A percentile compares a stretch with the other conserved stretches of the same genome.
phyloP scores from a whole-genome alignment of 2,888 invertebrate genomes.

The Odiellus spinosus region DNA sequence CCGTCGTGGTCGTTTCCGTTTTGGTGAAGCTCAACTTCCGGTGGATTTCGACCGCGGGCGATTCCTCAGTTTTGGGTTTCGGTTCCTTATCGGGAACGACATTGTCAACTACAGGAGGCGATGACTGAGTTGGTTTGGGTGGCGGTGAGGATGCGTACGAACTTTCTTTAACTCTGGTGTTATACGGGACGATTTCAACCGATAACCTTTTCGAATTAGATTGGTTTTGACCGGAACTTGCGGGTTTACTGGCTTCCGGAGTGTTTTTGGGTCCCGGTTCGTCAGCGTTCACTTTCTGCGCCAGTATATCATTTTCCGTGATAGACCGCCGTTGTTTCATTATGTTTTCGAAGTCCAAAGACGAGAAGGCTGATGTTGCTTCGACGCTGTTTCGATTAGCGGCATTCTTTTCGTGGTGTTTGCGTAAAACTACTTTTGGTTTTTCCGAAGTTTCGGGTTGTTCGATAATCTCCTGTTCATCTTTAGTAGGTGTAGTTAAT shows the following conservation, averaged over 20 bases:
- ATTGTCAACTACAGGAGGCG: neutral
- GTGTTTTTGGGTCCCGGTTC: neutral
- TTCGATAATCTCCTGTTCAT: too few relatives aligned
- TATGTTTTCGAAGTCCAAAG: neutral
- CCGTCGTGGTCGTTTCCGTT: neutral
- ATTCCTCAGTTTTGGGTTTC: neutral
- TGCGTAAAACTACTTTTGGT: too few relatives aligned
- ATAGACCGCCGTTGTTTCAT: neutral
- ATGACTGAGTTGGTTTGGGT: neutral
- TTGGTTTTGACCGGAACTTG: neutral
- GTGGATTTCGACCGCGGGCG: too few relatives aligned
- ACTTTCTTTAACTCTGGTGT: conserved; percentile 15
- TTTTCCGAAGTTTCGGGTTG: too few relatives aligned
- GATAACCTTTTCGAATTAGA: conserved; percentile 13
- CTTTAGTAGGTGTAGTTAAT: too few relatives aligned
- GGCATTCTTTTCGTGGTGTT: too few relatives aligned
- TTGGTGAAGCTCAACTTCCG: too few relatives aligned
- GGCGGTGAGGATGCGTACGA: conserved; percentile 11
- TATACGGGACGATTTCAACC: conserved; percentile 17
- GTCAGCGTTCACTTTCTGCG: neutral
- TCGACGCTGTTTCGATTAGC: too few relatives aligned
- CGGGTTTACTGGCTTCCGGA: neutral
- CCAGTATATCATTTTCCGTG: neutral
- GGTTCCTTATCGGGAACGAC: neutral
- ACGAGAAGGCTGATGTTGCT: too few relatives aligned